A percentile compares a stretch with the other conserved stretches of the same genome.
Conservation (phyloP, 2,797 vertebrate species). For the Gastrophryne carolinensis region DNA sequence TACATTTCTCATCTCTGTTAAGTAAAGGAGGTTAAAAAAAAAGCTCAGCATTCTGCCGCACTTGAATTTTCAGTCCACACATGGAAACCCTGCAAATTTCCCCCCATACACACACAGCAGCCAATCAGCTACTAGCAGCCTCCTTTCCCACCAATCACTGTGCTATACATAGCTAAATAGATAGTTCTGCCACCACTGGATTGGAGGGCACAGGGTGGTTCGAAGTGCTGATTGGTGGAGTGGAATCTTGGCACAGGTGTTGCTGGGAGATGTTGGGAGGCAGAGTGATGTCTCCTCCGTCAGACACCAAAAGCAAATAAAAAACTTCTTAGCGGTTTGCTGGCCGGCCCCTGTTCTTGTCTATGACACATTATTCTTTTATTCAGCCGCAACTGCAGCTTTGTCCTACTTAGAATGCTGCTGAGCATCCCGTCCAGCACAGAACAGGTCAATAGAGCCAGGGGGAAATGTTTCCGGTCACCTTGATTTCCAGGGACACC, state of each 20-base stretch:
- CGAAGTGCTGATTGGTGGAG: conserved; percentile 34
- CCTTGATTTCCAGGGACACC: neutral
- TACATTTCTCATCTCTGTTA: neutral
- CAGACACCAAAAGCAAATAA: conserved; percentile 37
- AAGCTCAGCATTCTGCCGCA: neutral
- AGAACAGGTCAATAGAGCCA: neutral
- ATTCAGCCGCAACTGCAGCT: conserved; percentile 24
- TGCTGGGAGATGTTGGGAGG: conserved; percentile 55
- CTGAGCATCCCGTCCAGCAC: neutral
- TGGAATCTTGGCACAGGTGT: conserved; percentile 47
- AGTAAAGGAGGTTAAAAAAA: conserved; percentile 22
- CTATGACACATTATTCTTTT: neutral
- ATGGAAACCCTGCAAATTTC: conserved; percentile 48
- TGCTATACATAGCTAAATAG: conserved; percentile 1
- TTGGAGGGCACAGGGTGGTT: conserved; percentile 38
- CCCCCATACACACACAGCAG: conserved; percentile 49
- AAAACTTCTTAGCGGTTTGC: conserved; percentile 21
- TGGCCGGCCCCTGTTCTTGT: conserved; percentile 16
- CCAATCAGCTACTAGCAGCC: conserved; percentile 40
- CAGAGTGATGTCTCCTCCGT: conserved; percentile 30
- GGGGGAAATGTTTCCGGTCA: neutral
- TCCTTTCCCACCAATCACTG: conserved; percentile 31
- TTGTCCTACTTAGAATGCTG: neutral
- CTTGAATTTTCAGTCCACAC: conserved; percentile 10
- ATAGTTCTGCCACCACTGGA: neutral